Evolutionary conservation across 2,888 invertebrate genomes (phyloP).

Genomic region (Celastrina argiolus): DNA sequence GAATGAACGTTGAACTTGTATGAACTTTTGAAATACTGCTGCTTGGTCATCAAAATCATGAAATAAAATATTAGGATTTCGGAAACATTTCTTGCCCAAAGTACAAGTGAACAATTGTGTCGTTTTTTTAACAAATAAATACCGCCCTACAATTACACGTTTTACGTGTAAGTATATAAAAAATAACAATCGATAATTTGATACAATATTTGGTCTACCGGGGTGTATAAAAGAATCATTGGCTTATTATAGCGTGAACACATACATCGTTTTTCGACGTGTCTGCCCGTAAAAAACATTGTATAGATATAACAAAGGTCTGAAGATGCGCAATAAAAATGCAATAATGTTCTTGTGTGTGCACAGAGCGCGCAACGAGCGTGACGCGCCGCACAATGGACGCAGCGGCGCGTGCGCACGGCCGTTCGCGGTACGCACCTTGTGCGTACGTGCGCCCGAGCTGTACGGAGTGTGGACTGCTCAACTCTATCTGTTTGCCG

Average conservation of each 20-base stretch:
- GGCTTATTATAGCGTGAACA: conserved; percentile 68
- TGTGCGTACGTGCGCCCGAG: neutral
- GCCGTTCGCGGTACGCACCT: conserved; percentile 30
- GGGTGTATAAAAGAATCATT: conserved; percentile 48
- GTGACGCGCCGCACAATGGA: conserved; percentile 67
- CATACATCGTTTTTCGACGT: conserved; percentile 65
- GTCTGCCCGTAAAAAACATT: conserved; percentile 60
- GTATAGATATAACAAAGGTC: conserved; percentile 65
- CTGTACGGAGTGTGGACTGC: neutral
- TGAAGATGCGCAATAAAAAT: conserved; percentile 75
- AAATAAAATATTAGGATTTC: conserved; percentile 15
- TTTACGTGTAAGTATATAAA: conserved; percentile 4
- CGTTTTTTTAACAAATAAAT: neutral
- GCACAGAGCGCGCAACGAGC: conserved; percentile 54
- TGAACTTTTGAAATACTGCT: neutral
- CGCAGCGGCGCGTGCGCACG: conserved; percentile 62
- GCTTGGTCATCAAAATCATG: neutral
- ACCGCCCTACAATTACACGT: neutral
- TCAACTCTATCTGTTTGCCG: neutral
- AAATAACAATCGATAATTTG: conserved; percentile 15
- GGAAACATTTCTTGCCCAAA: neutral
- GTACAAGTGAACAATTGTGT: neutral
- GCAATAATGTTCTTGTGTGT: conserved; percentile 64
- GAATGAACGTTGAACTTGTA: neutral
- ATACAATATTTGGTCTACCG: conserved; percentile 23